Conservation (phyloP, 2,888 invertebrate species). For the Hirtodrosophila cameraria region DNA sequence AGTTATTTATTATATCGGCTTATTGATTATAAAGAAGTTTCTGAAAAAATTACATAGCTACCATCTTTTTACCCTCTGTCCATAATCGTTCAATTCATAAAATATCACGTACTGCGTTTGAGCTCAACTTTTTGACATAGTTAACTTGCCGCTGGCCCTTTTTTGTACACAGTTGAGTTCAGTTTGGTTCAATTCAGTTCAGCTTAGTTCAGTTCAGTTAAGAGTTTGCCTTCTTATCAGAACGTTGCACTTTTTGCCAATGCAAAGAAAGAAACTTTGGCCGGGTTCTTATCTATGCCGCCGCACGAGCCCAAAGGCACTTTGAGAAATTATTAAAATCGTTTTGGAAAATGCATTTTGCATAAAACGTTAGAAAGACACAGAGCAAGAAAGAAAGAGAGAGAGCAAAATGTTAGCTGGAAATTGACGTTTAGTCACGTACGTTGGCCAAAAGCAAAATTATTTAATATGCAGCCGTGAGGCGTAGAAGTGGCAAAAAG, state of each 20-base stretch:
- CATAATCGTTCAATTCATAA: constrained; percentile 38
- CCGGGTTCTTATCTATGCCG: constrained; percentile 59
- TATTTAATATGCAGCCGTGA: constrained; percentile 74
- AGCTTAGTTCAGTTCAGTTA: constrained; percentile 16
- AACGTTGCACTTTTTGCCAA: constrained; percentile 70
- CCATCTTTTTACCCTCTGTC: background rate
- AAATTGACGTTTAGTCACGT: constrained; percentile 79
- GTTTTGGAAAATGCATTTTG: constrained; percentile 68
- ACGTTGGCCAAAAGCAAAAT: constrained; percentile 67
- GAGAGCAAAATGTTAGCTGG: constrained; percentile 23
- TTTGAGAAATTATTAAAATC: constrained; percentile 71
- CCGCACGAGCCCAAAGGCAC: constrained; percentile 53
- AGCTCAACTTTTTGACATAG: constrained; percentile 73
- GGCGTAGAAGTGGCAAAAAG: constrained; percentile 69
- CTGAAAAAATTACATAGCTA: constrained; percentile 16
- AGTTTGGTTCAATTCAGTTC: constrained; percentile 4
- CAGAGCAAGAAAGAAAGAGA: background rate
- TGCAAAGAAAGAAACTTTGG: constrained; percentile 45
- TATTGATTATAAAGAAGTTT: background rate
- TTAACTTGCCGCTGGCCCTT: constrained; percentile 60
- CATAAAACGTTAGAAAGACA: constrained; percentile 1
- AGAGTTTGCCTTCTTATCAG: constrained; percentile 63
- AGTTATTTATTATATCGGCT: background rate
- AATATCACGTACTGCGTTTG: constrained; percentile 51
- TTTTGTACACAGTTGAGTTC: constrained; percentile 34